Conservation (phyloP, 37 sponge, comb jelly and placozoan species). For the Theonella swinhoei region DNA sequence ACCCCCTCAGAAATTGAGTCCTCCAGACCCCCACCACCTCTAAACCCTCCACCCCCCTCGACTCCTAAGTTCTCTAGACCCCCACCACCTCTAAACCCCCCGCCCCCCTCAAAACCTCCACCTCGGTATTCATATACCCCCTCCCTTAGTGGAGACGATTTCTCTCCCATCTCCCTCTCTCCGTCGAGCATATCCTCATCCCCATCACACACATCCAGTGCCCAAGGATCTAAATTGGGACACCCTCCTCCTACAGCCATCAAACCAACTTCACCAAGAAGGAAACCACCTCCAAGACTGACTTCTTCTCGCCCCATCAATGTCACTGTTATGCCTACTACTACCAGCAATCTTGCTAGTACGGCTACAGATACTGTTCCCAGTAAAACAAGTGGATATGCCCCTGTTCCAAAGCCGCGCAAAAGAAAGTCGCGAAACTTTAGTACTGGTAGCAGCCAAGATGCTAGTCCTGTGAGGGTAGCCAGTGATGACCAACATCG, state of each 20-base stretch:
- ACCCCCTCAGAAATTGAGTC: not conserved
- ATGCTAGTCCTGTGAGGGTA: not conserved
- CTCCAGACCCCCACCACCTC: not conserved
- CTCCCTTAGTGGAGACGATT: not conserved
- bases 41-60: not conserved
- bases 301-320: not conserved
- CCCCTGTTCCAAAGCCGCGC: not conserved
- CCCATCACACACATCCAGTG: not conserved
- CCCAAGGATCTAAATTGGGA: not conserved
- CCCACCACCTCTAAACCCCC: not conserved
- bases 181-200: too few species aligned
- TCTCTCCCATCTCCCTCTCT: too few species aligned
- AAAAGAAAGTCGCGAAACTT: not conserved
- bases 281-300: not conserved
- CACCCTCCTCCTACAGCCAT: not conserved
- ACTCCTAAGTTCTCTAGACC: not conserved
- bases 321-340: not conserved
- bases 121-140: not conserved
- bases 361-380: not conserved
- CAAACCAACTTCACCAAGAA: not conserved
- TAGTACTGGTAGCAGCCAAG: not conserved
- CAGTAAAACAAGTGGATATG: too few species aligned
- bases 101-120: not conserved
- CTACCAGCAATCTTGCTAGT: too few species aligned
- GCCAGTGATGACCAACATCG: not conserved